Percentiles rank a stretch among this genome's conserved stretches.
Conservation (phyloP, 2,797 vertebrate genomes). For the Fistularia commersonii region DNA sequence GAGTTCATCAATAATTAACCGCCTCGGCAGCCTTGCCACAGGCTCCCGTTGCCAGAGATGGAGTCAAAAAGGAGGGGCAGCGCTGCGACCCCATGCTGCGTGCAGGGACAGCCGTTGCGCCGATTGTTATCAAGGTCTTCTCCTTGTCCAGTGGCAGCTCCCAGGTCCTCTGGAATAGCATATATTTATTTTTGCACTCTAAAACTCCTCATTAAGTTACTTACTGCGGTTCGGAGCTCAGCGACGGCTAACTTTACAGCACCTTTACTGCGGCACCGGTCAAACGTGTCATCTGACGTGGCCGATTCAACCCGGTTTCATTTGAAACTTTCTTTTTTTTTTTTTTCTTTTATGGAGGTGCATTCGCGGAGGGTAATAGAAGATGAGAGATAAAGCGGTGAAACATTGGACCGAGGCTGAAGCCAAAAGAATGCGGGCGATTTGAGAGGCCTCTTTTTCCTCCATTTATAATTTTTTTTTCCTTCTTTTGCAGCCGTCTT, state of each 20-base stretch:
- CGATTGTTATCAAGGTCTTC: too few relatives aligned
- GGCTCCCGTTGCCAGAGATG: constrained; percentile 15
- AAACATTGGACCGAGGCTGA: constrained; percentile 9
- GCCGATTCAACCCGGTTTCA: neutral
- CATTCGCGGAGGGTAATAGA: constrained; percentile 26
- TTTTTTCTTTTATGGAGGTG: constrained; percentile 20
- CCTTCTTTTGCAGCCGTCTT: constrained; percentile 23
- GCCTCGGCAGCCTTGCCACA: constrained; percentile 34
- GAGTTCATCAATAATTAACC: constrained; percentile 61
- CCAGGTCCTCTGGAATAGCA: too few relatives aligned
- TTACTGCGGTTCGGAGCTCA: too few relatives aligned
- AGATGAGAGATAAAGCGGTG: constrained; percentile 34
- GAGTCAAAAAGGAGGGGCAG: too few relatives aligned
- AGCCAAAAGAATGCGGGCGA: constrained; percentile 7
- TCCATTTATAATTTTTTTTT: neutral
- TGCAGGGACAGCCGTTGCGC: too few relatives aligned
- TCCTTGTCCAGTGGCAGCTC: too few relatives aligned
- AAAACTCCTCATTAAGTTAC: too few relatives aligned
- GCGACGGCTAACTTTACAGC: too few relatives aligned
- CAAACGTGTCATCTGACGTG: too few relatives aligned
- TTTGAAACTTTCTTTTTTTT: constrained; percentile 13
- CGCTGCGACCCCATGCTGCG: too few relatives aligned
- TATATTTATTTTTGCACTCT: too few relatives aligned
- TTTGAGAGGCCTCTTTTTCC: constrained; percentile 11
- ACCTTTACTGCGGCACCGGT: too few relatives aligned